These are phyloP conservation scores for Pithys albifrons DNA, from an alignment of 2,113 vertebrate species.

Conservation along the genomic window DNA sequence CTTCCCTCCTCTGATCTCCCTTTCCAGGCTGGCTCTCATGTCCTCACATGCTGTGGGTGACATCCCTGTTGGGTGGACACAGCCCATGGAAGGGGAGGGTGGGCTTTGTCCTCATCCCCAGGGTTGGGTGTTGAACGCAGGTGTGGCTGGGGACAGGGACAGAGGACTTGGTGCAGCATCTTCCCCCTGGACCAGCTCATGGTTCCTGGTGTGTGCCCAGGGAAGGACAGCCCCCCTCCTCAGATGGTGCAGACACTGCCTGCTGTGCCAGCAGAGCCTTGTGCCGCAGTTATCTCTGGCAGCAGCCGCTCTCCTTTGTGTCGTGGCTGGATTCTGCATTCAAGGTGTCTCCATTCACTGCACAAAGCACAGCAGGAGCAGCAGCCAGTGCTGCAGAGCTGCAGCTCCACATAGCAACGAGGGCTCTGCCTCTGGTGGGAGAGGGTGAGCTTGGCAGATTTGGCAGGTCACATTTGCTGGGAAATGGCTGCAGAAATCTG, in stretches of 20 bases:
- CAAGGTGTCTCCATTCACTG: rapidly evolving
- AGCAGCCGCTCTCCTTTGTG: not conserved
- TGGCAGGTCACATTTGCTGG: not conserved
- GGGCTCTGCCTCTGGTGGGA: not conserved
- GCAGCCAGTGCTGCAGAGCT: not conserved
- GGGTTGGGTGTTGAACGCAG: not conserved
- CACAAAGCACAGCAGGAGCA: not conserved
- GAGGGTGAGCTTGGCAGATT: not conserved
- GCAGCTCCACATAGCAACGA: not conserved
- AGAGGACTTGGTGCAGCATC: not conserved
- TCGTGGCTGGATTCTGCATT: rapidly evolving
- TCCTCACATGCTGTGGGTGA: rapidly evolving
- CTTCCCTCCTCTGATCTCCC: not conserved
- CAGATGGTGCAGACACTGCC: not conserved
- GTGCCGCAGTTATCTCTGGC: not conserved
- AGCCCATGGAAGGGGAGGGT: not conserved
- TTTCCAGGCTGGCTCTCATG: rapidly evolving
- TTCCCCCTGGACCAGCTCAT: not conserved
- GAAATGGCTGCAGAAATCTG: not conserved
- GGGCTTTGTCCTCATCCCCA: rapidly evolving
- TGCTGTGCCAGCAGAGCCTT: not conserved
- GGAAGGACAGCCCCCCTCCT: not conserved
- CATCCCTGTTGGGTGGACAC: not conserved
- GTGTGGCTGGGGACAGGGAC: not conserved
- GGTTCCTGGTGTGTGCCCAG: not conserved